Evolutionary conservation across 2,113 vertebrate genomes (phyloP).

Genomic region (Zosterops lateralis): DNA sequence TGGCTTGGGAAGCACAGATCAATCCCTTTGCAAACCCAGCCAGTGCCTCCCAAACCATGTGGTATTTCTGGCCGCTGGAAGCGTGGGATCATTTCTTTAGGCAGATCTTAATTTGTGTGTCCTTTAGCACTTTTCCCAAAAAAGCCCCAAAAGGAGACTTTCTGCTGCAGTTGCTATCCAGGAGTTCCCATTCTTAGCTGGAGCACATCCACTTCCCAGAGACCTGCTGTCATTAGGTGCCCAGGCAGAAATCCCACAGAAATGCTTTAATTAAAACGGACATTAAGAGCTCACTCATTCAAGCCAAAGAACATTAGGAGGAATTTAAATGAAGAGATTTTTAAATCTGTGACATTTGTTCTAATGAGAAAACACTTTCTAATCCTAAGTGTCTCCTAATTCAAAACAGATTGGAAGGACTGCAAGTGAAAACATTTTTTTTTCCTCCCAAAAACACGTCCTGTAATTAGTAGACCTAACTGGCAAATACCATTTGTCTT

Average conservation of each 20-base stretch:
- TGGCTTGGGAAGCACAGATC: neutral
- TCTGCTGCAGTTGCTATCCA: neutral
- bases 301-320: constrained; percentile 68
- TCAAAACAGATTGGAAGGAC: constrained; percentile 53
- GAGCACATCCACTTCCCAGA: neutral
- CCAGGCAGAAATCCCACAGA: constrained; percentile 44
- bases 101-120: neutral
- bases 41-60: accelerated
- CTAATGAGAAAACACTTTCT: constrained; percentile 68
- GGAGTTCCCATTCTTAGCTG: neutral
- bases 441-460: neutral
- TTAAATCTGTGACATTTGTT: constrained; percentile 68
- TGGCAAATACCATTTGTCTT: neutral
- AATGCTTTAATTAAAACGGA: constrained; percentile 68
- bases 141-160: neutral
- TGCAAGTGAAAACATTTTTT: constrained; percentile 36
- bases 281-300: constrained; percentile 66
- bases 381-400: constrained; percentile 36
- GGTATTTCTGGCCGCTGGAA: neutral
- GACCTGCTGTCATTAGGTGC: constrained; percentile 27
- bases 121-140: neutral
- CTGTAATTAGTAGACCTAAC: constrained; percentile 3
- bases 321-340: constrained; percentile 65
- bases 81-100: neutral
- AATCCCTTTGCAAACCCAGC: neutral